phyloP scores from a whole-genome alignment of 2,113 vertebrate species.

The Pipra filicauda region DNA sequence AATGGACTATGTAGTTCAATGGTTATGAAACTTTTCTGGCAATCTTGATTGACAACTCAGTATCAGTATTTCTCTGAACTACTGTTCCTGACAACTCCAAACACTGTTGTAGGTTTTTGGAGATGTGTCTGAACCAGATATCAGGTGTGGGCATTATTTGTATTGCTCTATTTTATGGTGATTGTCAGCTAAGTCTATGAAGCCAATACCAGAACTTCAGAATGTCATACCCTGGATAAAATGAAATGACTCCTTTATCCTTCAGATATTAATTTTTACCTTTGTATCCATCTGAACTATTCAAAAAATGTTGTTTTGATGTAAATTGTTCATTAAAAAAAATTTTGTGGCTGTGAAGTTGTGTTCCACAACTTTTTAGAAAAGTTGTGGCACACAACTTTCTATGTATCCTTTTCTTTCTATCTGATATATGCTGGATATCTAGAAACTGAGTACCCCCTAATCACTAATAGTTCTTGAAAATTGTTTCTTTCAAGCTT shows the following conservation, averaged over 20 bases:
- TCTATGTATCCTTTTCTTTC: neutral
- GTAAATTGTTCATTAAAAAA: neutral
- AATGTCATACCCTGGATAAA: neutral
- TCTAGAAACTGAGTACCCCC: neutral
- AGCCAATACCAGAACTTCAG: neutral
- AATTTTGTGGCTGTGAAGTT: neutral
- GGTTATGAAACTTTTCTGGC: neutral
- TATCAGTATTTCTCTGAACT: neutral
- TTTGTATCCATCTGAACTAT: neutral
- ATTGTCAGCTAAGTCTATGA: neutral
- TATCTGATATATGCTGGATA: rapidly evolving
- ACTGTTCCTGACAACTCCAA: neutral
- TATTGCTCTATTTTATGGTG: neutral
- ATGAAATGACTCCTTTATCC: neutral
- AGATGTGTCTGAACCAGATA: neutral
- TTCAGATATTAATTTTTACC: neutral
- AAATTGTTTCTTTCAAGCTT: neutral
- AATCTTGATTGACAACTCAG: neutral
- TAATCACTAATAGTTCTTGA: neutral
- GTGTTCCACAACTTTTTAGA: neutral
- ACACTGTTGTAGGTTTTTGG: neutral
- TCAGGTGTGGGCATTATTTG: neutral
- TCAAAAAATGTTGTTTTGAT: neutral
- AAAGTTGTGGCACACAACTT: too few species aligned
- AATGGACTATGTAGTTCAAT: neutral